Evolutionary conservation across 2,113 vertebrate species (phyloP), one percentile per base, ranked within the genome.

Genomic region (Piaya cayana): DNA sequence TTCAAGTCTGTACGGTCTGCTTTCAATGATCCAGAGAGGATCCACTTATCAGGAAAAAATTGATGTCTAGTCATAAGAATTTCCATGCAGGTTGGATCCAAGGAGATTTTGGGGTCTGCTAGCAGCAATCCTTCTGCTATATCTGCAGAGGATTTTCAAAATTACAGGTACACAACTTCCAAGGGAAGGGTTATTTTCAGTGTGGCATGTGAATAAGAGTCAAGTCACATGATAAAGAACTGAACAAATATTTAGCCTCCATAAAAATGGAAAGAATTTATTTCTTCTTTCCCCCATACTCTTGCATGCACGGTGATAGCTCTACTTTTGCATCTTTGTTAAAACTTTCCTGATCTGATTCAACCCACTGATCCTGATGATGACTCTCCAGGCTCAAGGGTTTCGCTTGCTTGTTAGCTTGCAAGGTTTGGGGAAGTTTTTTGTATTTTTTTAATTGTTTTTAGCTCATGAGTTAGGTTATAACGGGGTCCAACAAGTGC

Each of bases 161-260:
- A 52, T 6, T 60, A 12, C 18, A 94, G 23, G 15, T 56, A 39
- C 1, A 3, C 0, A 0, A 43, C 43, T 64, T 7, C 14, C 12
- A 68, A 47, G 5, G 21, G 6, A 45, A 62, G 7, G 47, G 47
- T 47, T 9, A 55, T 82, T 77, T 53, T 59, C 34, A 26, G 7
- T 7, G 17, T 21, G 29, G 4, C 2, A 0, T 63, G 10, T 45
- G 15, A 83, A 36, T 62, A 59, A 71, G 8, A 83, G 16, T 83
- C 37, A 50, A 37, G 6, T 50, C 52, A 23, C 20, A 12, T 29
- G 42, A 64, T 23, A 49, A 82, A 85, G 20, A 83, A 58, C 3
- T 9, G 11, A 86, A 81, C 4, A 42, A 56, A 74, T 74, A 63
- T 36, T 86, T 29, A 53, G 8, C 15, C 12, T 53, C 12, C 8